Evolutionary conservation across 2,113 vertebrate species (phyloP), one percentile per base, ranked within the genome.

Genomic region (Clarias macrocephalus): DNA sequence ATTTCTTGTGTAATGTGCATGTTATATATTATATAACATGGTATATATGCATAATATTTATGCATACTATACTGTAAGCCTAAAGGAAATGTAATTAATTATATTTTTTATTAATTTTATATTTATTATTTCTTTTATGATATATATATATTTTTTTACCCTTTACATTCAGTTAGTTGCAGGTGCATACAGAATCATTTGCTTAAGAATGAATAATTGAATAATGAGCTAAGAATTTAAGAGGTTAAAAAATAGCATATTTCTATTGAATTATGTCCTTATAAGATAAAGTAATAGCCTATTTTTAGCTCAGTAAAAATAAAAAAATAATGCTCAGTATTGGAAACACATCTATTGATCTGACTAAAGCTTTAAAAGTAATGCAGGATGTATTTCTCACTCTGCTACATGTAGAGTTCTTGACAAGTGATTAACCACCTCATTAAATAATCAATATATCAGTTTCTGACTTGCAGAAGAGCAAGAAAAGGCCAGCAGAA

Each of bases 391-490:
- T 88, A 89, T 91, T 91, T 87, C 84, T 86, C 28, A 7, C 25
- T 12, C 54, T 88, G 86, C 86, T 84, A 81, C 82, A 59, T 81
- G 73, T 88, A 48, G 83, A 91, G 89, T 83, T 92, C 89, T 83
- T 90, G 91, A 91, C 90, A 92, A 88, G 88, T 90, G 87, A 91
- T 91, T 85, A 91, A 91, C 88, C 88, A 86, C 82, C 86, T 85
- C 82, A 90, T 92, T 90, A 91, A 92, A 92, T 89, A 86, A 90
- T 91, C 89, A 92, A 93, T 93, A 90, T 81, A 90, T 93, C 88
- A 80, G 25, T 83, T 85, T 89, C 88, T 83, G 68, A 86, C 81
- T 90, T 42, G 80, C 91, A 63, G 86, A 88, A 86, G 66, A 90
- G 85, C 87, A 89, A 72, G 33, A 10, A 19, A 66, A 84, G 70